Conservation (phyloP, 1,140 invertebrate genomes). For the Brachionus rotundiformis region DNA sequence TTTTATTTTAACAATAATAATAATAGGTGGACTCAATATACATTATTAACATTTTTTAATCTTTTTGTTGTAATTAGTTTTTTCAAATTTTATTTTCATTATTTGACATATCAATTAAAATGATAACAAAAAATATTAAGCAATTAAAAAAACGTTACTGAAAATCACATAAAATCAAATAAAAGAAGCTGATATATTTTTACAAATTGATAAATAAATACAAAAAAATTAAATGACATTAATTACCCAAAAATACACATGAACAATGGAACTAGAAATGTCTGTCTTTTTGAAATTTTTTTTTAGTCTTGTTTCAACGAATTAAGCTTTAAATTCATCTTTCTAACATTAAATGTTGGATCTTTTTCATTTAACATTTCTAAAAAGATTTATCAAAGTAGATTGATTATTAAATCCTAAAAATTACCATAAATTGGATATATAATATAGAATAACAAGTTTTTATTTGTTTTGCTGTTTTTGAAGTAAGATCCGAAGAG, state of each 20-base stretch:
- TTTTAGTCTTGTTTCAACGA: not conserved
- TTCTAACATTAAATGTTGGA: not conserved
- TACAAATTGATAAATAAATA: not conserved
- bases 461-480: not conserved
- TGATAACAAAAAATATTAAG: no score
- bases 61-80: no score
- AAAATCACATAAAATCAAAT: no score
- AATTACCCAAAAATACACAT: no score
- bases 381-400: not conserved
- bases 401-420: not conserved
- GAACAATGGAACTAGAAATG: not conserved
- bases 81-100: no score
- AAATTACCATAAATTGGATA: not conserved
- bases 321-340: conserved; percentile 4
- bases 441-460: not conserved
- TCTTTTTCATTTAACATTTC: not conserved
- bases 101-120: no score
- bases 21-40: no score
- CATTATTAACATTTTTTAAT: no score
- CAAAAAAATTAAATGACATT: no score
- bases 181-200: not conserved
- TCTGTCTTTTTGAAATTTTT: not conserved
- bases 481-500: not conserved
- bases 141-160: no score
- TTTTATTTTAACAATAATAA: no score